Evolutionary conservation across 2,888 invertebrate genomes (phyloP).

Genomic region (Ennomos erosarius): DNA sequence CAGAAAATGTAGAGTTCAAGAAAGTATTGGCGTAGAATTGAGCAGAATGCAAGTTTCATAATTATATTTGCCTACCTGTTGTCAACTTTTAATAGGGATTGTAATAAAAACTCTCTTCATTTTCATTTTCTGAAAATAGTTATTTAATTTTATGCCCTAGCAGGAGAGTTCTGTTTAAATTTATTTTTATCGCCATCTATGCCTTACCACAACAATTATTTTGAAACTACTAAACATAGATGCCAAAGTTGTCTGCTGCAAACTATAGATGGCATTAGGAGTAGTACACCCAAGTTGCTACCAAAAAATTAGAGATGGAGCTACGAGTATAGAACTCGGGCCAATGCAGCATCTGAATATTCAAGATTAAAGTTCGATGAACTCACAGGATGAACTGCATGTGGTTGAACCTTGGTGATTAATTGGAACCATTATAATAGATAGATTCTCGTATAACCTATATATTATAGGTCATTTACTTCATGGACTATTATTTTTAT

Average conservation of each 20-base stretch:
- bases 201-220: not conserved
- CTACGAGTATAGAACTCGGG: not conserved
- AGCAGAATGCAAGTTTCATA: too few species aligned
- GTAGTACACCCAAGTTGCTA: not conserved
- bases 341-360: conserved; percentile 11
- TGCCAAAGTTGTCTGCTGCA: not conserved
- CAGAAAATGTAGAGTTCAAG: too few species aligned
- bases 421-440: conserved; percentile 8
- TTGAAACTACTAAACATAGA: not conserved
- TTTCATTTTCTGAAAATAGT: not conserved
- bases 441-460: not conserved
- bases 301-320: conserved; percentile 17
- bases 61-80: too few species aligned
- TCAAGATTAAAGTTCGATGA: conserved; percentile 2
- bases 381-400: too few species aligned
- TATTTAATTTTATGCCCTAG: not conserved
- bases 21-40: too few species aligned
- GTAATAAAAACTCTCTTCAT: too few species aligned
- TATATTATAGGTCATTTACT: too few species aligned
- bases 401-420: conserved; percentile 14
- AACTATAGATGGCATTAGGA: conserved; percentile 15
- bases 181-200: conserved; percentile 7
- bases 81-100: too few species aligned
- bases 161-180: not conserved
- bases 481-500: too few species aligned